A percentile compares a stretch with the other conserved stretches of the same genome.
phyloP scores from a whole-genome alignment of 1,140 invertebrate species.

The Limonius californicus region DNA sequence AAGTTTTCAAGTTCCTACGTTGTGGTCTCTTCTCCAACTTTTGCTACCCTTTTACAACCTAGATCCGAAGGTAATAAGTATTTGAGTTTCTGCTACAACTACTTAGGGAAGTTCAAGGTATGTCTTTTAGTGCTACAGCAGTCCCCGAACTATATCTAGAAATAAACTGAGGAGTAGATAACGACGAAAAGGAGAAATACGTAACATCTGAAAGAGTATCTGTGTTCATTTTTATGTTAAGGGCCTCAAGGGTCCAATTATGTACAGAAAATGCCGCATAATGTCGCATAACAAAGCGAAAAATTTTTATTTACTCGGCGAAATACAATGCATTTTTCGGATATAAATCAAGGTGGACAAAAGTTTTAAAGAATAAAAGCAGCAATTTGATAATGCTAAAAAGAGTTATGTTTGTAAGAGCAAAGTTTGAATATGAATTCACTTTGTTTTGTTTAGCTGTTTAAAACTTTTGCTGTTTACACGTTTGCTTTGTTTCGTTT shows the following conservation, averaged over 20 bases:
- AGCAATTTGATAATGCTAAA: conserved; percentile 8
- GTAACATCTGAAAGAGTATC: not conserved
- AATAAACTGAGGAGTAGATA: not conserved
- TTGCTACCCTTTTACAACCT: no score
- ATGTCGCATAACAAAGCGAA: not conserved
- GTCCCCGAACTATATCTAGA: not conserved
- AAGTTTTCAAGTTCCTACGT: no score
- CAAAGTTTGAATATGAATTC: conserved; percentile 9
- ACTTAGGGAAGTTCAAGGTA: no score
- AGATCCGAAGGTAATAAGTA: no score
- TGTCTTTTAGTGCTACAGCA: no score
- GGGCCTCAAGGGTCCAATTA: not conserved
- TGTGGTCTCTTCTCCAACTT: no score
- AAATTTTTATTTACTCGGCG: conserved; percentile 1
- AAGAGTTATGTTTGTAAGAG: conserved; percentile 9
- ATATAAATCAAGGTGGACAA: not conserved
- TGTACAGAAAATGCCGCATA: not conserved
- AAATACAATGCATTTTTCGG: not conserved
- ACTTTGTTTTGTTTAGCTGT: conserved; percentile 1
- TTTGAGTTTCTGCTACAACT: no score
- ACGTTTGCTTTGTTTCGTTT: conserved; percentile 8
- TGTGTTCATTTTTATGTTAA: not conserved
- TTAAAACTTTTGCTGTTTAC: not conserved
- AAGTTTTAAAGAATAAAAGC: conserved; percentile 6
- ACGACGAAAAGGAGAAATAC: not conserved